Percentiles rank a stretch among this genome's conserved stretches.
Evolutionary conservation across 2,888 invertebrate genomes (phyloP).

Genomic region (Dioctria rufipes): DNA sequence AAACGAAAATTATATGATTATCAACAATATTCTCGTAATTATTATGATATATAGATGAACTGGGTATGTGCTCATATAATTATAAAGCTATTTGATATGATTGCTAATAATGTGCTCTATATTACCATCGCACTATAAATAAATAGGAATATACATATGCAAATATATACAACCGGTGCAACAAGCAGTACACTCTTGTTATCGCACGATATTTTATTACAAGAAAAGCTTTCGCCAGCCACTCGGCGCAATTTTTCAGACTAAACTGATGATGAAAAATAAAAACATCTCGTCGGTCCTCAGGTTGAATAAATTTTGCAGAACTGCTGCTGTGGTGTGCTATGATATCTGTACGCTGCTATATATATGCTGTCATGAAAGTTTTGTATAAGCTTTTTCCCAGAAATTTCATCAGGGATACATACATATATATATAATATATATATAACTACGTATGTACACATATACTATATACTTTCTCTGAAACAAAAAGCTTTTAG

Average conservation of each 20-base stretch:
- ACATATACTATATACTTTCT: neutral
- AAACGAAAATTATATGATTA: no score
- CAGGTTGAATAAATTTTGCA: slow-evolving; percentile 16
- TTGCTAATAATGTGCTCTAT: no score
- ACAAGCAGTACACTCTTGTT: slow-evolving; percentile 19
- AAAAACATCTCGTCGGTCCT: slow-evolving; percentile 32
- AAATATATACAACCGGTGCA: slow-evolving; percentile 5
- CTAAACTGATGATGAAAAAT: slow-evolving; percentile 25
- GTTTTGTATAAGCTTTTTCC: neutral
- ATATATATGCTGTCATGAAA: no score
- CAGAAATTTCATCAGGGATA: slow-evolving; percentile 5
- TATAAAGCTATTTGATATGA: no score
- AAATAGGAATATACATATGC: no score
- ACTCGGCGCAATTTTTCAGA: slow-evolving; percentile 35
- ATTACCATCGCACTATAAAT: no score
- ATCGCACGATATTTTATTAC: slow-evolving; percentile 18
- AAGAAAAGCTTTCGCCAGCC: slow-evolving; percentile 4
- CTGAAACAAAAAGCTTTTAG: slow-evolving; percentile 12
- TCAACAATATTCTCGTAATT: no score
- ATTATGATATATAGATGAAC: no score
- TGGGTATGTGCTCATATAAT: no score
- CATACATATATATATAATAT: no score
- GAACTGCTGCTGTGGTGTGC: neutral
- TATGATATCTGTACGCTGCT: slow-evolving; percentile 10
- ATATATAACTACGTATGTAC: no score